These are phyloP conservation scores for Sepioteuthis lessoniana DNA, from an alignment of 2,888 invertebrate species.

Conservation along the genomic window DNA sequence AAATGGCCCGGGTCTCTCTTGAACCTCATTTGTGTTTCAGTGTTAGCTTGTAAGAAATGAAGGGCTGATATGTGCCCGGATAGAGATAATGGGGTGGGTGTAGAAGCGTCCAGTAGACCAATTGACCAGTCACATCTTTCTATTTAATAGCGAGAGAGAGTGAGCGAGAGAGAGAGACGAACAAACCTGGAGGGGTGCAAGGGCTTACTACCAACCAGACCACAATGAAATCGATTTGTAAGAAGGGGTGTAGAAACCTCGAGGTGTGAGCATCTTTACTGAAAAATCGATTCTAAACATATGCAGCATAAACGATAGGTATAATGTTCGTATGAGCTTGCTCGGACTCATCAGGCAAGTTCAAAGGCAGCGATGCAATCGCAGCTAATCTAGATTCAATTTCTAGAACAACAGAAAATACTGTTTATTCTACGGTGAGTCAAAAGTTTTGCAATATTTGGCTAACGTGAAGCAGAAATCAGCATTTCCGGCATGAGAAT, in stretches of 20 bases:
- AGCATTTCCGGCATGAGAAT: too few relatives aligned
- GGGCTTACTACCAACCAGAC: neutral
- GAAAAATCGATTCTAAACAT: neutral
- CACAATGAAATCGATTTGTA: neutral
- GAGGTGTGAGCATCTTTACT: neutral
- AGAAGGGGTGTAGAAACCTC: neutral
- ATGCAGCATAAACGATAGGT: neutral
- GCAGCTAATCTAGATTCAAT: neutral
- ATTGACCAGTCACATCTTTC: neutral
- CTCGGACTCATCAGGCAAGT: neutral
- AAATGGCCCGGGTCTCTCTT: constrained; percentile 33
- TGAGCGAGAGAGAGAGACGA: too few relatives aligned
- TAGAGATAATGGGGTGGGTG: neutral
- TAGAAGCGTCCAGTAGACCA: neutral
- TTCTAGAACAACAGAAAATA: neutral
- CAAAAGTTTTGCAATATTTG: too few relatives aligned
- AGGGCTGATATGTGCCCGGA: neutral
- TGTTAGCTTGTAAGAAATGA: neutral
- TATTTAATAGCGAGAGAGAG: neutral
- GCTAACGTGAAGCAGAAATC: too few relatives aligned
- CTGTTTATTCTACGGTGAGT: too few relatives aligned
- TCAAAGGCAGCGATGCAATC: neutral
- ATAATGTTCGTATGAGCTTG: neutral
- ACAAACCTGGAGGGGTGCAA: neutral
- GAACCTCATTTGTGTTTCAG: constrained; percentile 33